Evolutionary conservation across 2,888 invertebrate species (phyloP).

Genomic region (Ypsolopha sequella): DNA sequence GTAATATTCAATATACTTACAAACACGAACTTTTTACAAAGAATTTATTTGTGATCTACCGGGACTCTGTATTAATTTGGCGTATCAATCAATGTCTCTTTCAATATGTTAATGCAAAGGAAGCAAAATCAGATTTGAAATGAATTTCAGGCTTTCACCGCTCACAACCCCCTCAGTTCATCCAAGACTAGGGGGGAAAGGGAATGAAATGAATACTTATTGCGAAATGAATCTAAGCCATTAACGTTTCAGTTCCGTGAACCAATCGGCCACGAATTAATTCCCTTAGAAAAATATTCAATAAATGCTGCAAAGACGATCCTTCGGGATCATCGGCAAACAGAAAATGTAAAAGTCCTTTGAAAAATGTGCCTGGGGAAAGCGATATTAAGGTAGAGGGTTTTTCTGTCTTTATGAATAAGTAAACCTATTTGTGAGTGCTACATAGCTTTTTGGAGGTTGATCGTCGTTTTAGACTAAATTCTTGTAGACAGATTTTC

Average conservation of each 20-base stretch:
- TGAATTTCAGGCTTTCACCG: conserved; percentile 37
- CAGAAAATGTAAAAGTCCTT: conserved; percentile 26
- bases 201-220: conserved; percentile 65
- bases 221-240: conserved; percentile 56
- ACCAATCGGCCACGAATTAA: conserved; percentile 50
- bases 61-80: too few relatives aligned
- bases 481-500: too few relatives aligned
- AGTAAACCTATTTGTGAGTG: too few relatives aligned
- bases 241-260: conserved; percentile 52
- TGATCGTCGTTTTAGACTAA: too few relatives aligned
- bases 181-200: conserved; percentile 14
- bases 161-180: conserved; percentile 7
- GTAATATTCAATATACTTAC: background rate
- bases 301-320: conserved; percentile 41
- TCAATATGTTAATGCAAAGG: conserved; percentile 61
- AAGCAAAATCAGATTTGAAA: conserved; percentile 64
- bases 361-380: background rate
- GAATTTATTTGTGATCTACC: background rate
- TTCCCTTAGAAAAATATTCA: conserved; percentile 61
- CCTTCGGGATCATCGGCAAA: conserved; percentile 32
- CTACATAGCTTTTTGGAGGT: too few relatives aligned
- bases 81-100: conserved; percentile 16
- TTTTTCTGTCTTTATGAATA: too few relatives aligned
- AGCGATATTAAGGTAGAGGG: too few relatives aligned
- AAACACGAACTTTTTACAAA: background rate